phyloP scores from a whole-genome alignment of 2,888 invertebrate genomes.

The Noctua fimbriata region DNA sequence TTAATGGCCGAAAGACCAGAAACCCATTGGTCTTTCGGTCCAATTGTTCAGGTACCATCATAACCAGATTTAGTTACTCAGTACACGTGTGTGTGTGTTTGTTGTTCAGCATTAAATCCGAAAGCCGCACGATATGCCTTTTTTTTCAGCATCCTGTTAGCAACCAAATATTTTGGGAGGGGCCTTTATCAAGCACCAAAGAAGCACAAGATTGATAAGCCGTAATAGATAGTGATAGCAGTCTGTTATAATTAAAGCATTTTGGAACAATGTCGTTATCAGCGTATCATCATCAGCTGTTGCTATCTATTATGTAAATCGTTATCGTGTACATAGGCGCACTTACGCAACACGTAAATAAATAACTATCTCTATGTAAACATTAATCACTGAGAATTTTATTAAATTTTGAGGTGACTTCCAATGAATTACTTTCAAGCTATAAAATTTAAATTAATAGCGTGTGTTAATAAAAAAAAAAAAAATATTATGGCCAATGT shows the following conservation, averaged over 20 bases:
- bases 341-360: conserved; percentile 46
- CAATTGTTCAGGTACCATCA: not conserved
- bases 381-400: conserved; percentile 10
- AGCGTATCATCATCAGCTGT: conserved; percentile 51
- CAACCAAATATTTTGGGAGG: not conserved
- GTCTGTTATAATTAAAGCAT: conserved; percentile 13
- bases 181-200: not conserved
- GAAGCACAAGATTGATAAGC: conserved; percentile 26
- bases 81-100: not conserved
- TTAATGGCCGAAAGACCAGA: not conserved
- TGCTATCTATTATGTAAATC: conserved; percentile 56
- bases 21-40: not conserved
- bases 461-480: not conserved
- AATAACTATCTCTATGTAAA: conserved; percentile 37
- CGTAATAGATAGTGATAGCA: conserved; percentile 21
- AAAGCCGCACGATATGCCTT: not conserved
- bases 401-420: not conserved
- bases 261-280: conserved; percentile 40
- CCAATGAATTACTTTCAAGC: not conserved
- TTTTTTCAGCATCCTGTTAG: not conserved
- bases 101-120: not conserved
- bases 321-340: conserved; percentile 51
- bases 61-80: not conserved
- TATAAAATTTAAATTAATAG: not conserved
- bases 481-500: not conserved